Base-by-base conservation (phyloP, 2,888 invertebrate species). In the Physocephala rufipes region DNA sequence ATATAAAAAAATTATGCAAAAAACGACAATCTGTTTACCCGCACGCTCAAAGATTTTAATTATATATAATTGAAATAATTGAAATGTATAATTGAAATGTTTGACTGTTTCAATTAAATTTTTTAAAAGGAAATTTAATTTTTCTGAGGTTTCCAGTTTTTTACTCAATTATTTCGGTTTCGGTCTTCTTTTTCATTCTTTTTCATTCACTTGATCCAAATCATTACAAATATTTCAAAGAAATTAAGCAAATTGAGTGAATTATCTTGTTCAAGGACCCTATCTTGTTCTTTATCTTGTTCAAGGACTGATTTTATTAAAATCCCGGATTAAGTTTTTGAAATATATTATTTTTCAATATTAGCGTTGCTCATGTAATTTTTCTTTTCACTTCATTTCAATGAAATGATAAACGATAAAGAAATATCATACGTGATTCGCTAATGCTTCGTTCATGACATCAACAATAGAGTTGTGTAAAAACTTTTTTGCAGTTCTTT, bases 291-390 rank as follows among this genome's bases (percentile, higher is more conserved):
- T 61, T 30, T n/a, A n/a, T n/a, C 28, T 16, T 26, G 61, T 26
- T 61, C 65, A 66, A 51, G 58, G 43, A 67, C 24, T 24, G 65
- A 63, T 43, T 68, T 68, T 53, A 21, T 2, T 21, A 24, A 62
- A 16, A 51, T 36, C 19, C 26, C 69, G 74, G 77, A 75, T 79
- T 79, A 79, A 79, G 66, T 28, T 59, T 26, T 59, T 26, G 16
- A 59, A 24, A 59, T 16, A n/a, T n/a, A n/a, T n/a, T n/a, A n/a
- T n/a, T n/a, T n/a, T n/a, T n/a, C n/a, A n/a, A n/a, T n/a, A n/a
- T n/a, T n/a, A n/a, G n/a, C n/a, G n/a, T n/a, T n/a, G n/a, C n/a
- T n/a, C n/a, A n/a, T n/a, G n/a, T n/a, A n/a, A n/a, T n/a, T n/a
- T n/a, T n/a, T n/a, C n/a, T n/a, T n/a, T n/a, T n/a, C n/a, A n/a